Evolutionary conservation across 2,888 invertebrate genomes (phyloP), one percentile per base, ranked within the genome.

Genomic region (Apodemia zela): DNA sequence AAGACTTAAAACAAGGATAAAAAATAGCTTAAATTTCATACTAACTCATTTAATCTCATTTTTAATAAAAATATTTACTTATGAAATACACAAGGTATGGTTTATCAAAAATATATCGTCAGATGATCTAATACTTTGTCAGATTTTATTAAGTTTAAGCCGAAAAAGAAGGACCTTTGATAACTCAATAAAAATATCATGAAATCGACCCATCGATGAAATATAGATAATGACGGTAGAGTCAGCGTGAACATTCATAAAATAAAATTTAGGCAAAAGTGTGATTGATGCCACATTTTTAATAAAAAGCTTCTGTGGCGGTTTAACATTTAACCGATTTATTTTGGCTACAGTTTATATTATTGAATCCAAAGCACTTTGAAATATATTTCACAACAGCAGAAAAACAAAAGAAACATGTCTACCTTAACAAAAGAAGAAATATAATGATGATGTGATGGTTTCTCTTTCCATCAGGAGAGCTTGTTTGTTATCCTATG

Each of bases 101-200:
- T 15, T 42, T 42, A n/a, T 10, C 25, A 18, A 54, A 54, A 54
- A 54, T 25, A 15, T 54, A 25, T 5, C 54, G 21, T 54, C 18
- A 25, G 11, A 42, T 42, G 42, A 42, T 21, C 10, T 21, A 5
- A 11, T 54, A 54, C 54, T 54, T 54, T 54, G 18, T 54, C 54
- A 54, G 21, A 54, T 54, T 54, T 54, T 18, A 54, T 54, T 54
- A 54, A 25, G 54, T 54, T 54, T 54, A 25, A 54, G 54, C 15
- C 21, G 21, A 13, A 54, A 54, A 54, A 54, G 54, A 54, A 25
- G 54, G 54, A 13, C 54, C 21, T 54, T 54, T 54, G 54, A 54
- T 54, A 54, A 54, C 54, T 54, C 25, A 54, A 54, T 54, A 54
- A 54, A 54, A 54, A 54, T 54, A 54, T 54, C 54, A 54, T 54